Conservation (phyloP, 2,888 invertebrate genomes). For the Pristionchus mayeri region DNA sequence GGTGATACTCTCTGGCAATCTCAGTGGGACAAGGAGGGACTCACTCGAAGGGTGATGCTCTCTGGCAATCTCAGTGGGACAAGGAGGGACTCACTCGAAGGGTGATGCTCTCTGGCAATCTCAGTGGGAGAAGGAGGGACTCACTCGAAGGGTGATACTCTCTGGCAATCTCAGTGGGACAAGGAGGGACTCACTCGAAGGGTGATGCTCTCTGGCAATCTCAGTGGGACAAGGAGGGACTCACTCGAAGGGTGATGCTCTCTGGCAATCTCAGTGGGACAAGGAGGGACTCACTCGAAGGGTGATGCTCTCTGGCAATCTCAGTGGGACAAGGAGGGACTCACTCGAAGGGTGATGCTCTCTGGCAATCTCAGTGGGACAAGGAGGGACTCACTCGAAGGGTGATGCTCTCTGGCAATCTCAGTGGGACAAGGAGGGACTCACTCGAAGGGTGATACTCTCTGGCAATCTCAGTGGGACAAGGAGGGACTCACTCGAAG, state of each 20-base stretch:
- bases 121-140: too few relatives aligned
- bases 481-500: constrained; percentile 32
- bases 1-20: background rate
- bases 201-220: background rate
- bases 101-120: background rate
- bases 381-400: constrained; percentile 32
- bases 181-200: constrained; percentile 32
- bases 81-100: constrained; percentile 32
- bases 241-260: constrained; percentile 22
- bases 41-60: constrained; percentile 22
- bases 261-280: background rate
- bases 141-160: constrained; percentile 25
- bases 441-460: constrained; percentile 25
- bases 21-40: too few relatives aligned
- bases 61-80: background rate
- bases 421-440: too few relatives aligned
- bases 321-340: too few relatives aligned
- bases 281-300: constrained; percentile 32
- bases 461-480: background rate
- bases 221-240: too few relatives aligned
- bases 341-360: constrained; percentile 22
- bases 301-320: background rate
- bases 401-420: background rate
- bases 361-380: background rate
- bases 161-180: background rate